Evolutionary conservation across 2,797 vertebrate genomes (phyloP), one percentile per base, ranked within the genome.

Genomic region (Gobionotothen gibberifrons): DNA sequence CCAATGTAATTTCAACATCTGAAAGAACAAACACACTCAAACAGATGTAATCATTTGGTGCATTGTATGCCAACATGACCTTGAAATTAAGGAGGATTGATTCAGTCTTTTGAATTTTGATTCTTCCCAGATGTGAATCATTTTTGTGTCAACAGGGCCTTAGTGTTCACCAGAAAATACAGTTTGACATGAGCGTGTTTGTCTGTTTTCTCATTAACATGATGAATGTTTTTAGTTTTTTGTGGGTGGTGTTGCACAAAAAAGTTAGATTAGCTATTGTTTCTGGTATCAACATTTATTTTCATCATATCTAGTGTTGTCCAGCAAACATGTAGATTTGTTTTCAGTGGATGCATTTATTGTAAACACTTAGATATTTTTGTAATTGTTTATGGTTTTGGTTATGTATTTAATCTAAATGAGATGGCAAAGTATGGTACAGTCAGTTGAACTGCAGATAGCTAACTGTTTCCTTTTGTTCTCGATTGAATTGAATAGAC

Each of bases 51-150:
- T 89, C 74, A 85, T 77, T 73, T 66, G 40, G 49, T 76, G 46
- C 61, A 59, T 58, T 80, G 74, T 76, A 70, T 82, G 89, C 90
- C 88, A 92, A 73, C 62, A 81, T 69, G 68, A 89, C 72, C 76
- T 80, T 79, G 63, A 86, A 89, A 90, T 87, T 75, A 89, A 73
- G 67, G 53, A 79, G 55, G 76, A 81, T 82, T 85, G 75, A 83
- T 83, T 84, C 72, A 76, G 75, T 80, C 73, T 86, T 69, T 90
- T 84, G 78, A 68, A 78, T 76, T 82, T 69, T 86, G 73, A 89
- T 90, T 78, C 69, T 85, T 51, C 71, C 67, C 87, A 91, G 89
- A 90, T 93, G 90, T 78, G 82, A 81, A 79, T 87, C 64, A 74
- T 85, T 83, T 87, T 44, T 69, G 66, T 76, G 73, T 80, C 77